These are phyloP conservation scores for Montipora sp. DNA, from an alignment of 64 coral and sea anemone species.

Conservation along the genomic window DNA sequence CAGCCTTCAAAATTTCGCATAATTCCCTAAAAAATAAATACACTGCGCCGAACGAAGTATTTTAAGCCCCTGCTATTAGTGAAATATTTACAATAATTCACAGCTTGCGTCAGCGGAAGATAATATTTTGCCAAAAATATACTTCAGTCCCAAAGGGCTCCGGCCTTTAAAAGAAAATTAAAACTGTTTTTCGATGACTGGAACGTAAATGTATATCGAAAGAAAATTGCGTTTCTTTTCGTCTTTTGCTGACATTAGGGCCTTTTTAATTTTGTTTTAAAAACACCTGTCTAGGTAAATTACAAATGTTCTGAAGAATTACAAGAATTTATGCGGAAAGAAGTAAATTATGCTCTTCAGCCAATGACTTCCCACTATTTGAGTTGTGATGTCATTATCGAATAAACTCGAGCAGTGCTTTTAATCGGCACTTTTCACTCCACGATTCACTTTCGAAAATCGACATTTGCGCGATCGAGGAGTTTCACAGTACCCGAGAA, in stretches of 20 bases:
- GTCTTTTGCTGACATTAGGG: background rate
- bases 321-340: background rate
- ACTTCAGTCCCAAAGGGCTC: background rate
- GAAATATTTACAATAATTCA: conserved; percentile 3
- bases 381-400: background rate
- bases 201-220: background rate
- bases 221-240: conserved; percentile 5
- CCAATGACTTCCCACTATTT: background rate
- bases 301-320: background rate
- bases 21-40: background rate
- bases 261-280: background rate
- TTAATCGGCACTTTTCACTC: background rate
- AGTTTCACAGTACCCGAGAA: background rate
- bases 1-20: background rate
- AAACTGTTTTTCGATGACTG: too few species aligned
- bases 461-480: background rate
- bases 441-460: background rate
- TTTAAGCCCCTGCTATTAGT: background rate
- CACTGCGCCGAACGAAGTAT: background rate
- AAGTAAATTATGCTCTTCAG: background rate
- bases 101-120: background rate
- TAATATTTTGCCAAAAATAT: background rate
- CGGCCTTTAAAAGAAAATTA: background rate
- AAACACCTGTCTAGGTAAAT: background rate
- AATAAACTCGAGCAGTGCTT: conserved; percentile 21